Evolutionary conservation across 2,888 invertebrate species (phyloP).

Genomic region (Panopea generosa): DNA sequence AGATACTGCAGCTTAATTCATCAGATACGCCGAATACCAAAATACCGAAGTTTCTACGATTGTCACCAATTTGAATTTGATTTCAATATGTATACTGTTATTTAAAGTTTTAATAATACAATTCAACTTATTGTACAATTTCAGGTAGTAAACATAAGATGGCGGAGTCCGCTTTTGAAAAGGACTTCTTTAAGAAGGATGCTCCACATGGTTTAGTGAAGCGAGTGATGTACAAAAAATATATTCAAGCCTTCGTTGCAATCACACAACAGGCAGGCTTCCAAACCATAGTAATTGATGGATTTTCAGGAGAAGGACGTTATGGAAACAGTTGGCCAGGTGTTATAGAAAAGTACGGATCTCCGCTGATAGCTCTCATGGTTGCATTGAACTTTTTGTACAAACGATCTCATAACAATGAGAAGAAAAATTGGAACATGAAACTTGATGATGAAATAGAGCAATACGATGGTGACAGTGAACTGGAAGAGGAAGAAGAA

Average conservation of each 20-base stretch:
- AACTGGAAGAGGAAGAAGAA: too few species aligned
- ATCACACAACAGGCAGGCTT: slow-evolving; percentile 8
- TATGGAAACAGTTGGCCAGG: slow-evolving; percentile 13
- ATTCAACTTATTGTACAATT: too few species aligned
- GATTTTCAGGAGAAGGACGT: slow-evolving; percentile 17
- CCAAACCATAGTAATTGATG: slow-evolving; percentile 17
- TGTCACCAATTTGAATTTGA: too few species aligned
- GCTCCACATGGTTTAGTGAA: slow-evolving; percentile 30
- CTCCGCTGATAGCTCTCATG: slow-evolving; percentile 21
- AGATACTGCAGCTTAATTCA: too few species aligned
- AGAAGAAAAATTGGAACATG: neutral
- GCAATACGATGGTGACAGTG: too few species aligned
- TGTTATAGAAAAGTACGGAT: slow-evolving; percentile 22
- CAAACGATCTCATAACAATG: neutral
- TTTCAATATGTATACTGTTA: too few species aligned
- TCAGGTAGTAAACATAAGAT: too few species aligned
- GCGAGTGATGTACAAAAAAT: slow-evolving; percentile 23
- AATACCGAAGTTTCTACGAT: too few species aligned
- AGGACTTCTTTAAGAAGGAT: slow-evolving; percentile 23
- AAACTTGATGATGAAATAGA: too few species aligned
- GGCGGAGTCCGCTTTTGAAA: too few species aligned
- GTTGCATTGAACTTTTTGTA: slow-evolving; percentile 10
- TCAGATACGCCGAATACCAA: too few species aligned
- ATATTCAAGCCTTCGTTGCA: slow-evolving; percentile 15
- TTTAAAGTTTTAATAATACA: too few species aligned